Percentiles rank a stretch among this genome's conserved stretches.
These are phyloP conservation scores for Aradophagus sp. DNA, from an alignment of 1,140 invertebrate genomes.

Conservation along the genomic window DNA sequence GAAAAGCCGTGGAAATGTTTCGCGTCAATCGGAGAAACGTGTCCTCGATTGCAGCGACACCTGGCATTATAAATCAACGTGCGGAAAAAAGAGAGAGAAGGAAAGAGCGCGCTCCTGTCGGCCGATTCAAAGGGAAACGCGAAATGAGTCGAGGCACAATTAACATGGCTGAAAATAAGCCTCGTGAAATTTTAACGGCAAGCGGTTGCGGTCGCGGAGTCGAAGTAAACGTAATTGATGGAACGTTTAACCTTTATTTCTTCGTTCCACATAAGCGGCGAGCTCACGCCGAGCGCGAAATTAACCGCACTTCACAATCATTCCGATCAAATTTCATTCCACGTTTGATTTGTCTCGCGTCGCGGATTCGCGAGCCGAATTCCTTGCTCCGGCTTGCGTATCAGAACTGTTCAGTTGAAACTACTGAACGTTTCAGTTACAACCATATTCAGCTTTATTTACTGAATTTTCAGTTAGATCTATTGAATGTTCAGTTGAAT, in stretches of 20 bases:
- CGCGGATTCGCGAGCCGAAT: no score
- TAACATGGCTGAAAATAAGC: constrained; percentile 39
- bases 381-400: no score
- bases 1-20: no score
- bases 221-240: constrained; percentile 35
- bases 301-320: constrained; percentile 34
- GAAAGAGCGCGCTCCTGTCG: no score
- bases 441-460: no score
- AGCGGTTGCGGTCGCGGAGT: constrained; percentile 25
- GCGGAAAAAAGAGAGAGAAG: constrained; percentile 21
- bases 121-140: constrained; percentile 23
- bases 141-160: constrained; percentile 31
- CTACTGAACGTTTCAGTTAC: no score
- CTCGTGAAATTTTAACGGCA: constrained; percentile 37
- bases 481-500: no score
- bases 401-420: no score
- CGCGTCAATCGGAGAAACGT: no score
- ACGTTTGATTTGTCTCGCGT: constrained; percentile 39
- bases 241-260: constrained; percentile 53
- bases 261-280: constrained; percentile 28
- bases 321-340: constrained; percentile 33
- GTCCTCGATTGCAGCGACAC: constrained; percentile 1
- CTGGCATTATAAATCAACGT: constrained; percentile 19
- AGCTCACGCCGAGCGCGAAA: constrained; percentile 29
- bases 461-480: no score